A percentile compares a stretch with the other conserved stretches of the same genome.
Conservation (phyloP, 2,113 vertebrate genomes). For the Marcusenius ussheri region DNA sequence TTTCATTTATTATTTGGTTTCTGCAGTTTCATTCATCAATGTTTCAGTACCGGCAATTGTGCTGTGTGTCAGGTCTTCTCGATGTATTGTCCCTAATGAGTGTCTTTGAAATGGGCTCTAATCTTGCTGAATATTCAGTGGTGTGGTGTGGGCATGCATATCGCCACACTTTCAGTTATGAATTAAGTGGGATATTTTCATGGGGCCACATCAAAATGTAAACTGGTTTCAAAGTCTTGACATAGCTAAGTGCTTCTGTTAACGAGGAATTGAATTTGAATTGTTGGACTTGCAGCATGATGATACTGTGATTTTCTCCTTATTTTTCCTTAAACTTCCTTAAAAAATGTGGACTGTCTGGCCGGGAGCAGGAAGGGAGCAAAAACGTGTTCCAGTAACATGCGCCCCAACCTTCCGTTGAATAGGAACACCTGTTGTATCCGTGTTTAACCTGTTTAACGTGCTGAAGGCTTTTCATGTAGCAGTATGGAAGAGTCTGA, state of each 20-base stretch:
- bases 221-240: not conserved
- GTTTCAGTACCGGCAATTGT: conserved; percentile 65
- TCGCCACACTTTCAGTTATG: not conserved
- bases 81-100: conserved; percentile 54
- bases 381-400: not conserved
- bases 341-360: not conserved
- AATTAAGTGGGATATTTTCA: not conserved
- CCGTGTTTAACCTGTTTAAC: not conserved
- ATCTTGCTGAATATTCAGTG: conserved; percentile 60
- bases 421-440: not conserved
- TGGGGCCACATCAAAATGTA: not conserved
- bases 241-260: not conserved
- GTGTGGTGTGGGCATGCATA: conserved; percentile 20
- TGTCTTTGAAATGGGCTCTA: conserved; percentile 57
- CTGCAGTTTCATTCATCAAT: conserved; percentile 68
- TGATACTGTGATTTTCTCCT: not conserved
- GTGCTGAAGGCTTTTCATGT: not conserved
- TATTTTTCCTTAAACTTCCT: not conserved
- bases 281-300: not conserved
- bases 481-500: not conserved
- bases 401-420: not conserved
- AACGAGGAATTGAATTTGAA: not conserved
- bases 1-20: conserved; percentile 72
- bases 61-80: conserved; percentile 53
- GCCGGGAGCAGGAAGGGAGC: not conserved